phyloP scores from a whole-genome alignment of 1,140 invertebrate species.

The Proales similis region DNA sequence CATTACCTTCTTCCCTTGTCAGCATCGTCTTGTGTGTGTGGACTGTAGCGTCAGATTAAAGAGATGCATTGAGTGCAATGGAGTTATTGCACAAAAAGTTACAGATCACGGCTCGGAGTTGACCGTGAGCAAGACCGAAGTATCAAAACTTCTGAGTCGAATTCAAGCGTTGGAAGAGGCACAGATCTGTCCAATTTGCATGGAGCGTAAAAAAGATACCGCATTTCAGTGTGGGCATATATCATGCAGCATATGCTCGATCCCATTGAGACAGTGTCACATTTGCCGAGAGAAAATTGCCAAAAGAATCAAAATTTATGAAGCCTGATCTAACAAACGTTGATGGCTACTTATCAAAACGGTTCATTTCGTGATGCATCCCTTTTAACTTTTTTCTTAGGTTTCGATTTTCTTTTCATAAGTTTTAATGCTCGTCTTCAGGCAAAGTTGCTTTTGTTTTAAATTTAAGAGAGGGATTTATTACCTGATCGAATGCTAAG shows the following conservation, averaged over 20 bases:
- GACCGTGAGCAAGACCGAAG: conserved; percentile 17
- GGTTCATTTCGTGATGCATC: too few species aligned
- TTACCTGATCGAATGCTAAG: too few species aligned
- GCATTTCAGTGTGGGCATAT: conserved; percentile 82
- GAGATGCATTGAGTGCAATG: conserved; percentile 67
- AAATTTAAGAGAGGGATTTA: too few species aligned
- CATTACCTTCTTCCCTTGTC: conserved; percentile 66
- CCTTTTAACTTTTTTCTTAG: too few species aligned
- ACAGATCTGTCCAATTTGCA: conserved; percentile 63
- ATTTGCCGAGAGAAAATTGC: conserved; percentile 82
- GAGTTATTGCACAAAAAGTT: conserved; percentile 52
- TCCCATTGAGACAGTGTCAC: conserved; percentile 74
- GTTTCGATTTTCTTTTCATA: too few species aligned
- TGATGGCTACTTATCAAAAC: too few species aligned
- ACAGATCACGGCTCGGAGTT: conserved; percentile 3
- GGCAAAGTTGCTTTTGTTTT: too few species aligned
- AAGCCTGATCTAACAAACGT: too few species aligned
- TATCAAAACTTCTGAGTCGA: conserved; percentile 50
- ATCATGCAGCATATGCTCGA: conserved; percentile 72
- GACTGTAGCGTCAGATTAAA: conserved; percentile 72
- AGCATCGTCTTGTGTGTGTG: conserved; percentile 66
- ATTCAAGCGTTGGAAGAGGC: conserved; percentile 79
- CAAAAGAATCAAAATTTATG: conserved; percentile 72
- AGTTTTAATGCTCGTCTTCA: too few species aligned
- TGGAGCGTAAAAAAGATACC: conserved; percentile 65